Conservation (phyloP, 2,888 invertebrate genomes). For the Tanypteryx hageni region DNA sequence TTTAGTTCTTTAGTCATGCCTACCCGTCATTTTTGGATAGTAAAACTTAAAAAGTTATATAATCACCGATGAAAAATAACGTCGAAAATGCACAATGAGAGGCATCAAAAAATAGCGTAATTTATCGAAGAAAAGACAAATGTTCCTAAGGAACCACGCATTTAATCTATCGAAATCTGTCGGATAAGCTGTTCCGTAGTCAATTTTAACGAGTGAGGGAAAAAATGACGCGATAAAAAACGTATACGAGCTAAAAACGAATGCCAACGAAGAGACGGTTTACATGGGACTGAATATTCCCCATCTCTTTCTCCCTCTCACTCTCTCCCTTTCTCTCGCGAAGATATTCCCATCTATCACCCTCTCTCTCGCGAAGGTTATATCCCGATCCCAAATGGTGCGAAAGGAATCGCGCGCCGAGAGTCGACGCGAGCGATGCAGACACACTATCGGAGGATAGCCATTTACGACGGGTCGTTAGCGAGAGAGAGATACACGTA, state of each 20-base stretch:
- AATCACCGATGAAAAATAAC: too few species aligned
- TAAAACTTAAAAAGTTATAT: too few species aligned
- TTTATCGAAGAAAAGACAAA: too few species aligned
- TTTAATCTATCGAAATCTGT: background rate
- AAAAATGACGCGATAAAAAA: background rate
- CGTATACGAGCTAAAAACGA: background rate
- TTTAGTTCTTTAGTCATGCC: too few species aligned
- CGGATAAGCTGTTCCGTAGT: background rate
- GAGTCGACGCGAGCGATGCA: background rate
- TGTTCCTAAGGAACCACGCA: too few species aligned
- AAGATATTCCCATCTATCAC: background rate
- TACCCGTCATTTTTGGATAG: too few species aligned
- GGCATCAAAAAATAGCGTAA: too few species aligned
- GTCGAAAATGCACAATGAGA: too few species aligned
- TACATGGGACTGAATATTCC: background rate
- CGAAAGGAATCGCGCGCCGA: background rate
- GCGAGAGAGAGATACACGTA: background rate
- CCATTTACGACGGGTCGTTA: constrained; percentile 12
- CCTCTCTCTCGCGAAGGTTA: background rate
- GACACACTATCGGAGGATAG: background rate
- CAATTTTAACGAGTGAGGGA: background rate
- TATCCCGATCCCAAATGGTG: constrained; percentile 5
- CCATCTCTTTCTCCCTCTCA: background rate
- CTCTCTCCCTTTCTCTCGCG: background rate
- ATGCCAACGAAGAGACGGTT: background rate